A percentile compares a stretch with the other conserved stretches of the same genome.
These are phyloP conservation scores for Peromyscus eremicus DNA, from an alignment of 2,797 vertebrate genomes.

Conservation along the genomic window DNA sequence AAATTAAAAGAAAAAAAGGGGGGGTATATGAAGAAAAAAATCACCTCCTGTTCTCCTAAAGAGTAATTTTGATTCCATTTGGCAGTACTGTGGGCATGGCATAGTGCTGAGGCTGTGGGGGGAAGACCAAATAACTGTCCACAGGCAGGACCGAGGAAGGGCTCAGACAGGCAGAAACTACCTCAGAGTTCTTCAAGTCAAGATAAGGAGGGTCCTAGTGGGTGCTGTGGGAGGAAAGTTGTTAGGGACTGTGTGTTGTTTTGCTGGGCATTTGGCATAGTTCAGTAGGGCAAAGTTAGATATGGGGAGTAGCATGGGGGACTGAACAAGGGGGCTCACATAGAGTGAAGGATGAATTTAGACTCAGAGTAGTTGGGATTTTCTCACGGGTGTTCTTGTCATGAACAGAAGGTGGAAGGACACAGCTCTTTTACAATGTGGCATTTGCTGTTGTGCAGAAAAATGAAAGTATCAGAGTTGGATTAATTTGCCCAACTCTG, in stretches of 20 bases:
- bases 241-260: conserved; percentile 11
- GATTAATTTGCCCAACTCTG: too few species aligned
- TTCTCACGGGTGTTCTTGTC: too few species aligned
- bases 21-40: conserved; percentile 17
- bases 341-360: too few species aligned
- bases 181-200: neutral
- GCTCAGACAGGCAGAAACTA: neutral
- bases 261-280: neutral
- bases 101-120: neutral
- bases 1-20: neutral
- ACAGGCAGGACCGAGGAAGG: neutral
- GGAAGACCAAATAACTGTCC: neutral
- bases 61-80: neutral
- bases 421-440: too few species aligned
- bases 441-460: too few species aligned
- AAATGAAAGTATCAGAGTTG: too few species aligned
- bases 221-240: neutral
- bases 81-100: neutral
- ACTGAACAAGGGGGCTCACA: neutral
- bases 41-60: neutral
- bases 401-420: too few species aligned
- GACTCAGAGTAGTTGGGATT: too few species aligned
- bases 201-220: neutral
- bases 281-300: neutral
- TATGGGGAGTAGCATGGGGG: neutral